Percentiles rank a stretch among this genome's conserved stretches.
Conservation (phyloP, 30 jellyfish, hydroid and myxozoan species). For the Pseudorhiza aurosa region DNA sequence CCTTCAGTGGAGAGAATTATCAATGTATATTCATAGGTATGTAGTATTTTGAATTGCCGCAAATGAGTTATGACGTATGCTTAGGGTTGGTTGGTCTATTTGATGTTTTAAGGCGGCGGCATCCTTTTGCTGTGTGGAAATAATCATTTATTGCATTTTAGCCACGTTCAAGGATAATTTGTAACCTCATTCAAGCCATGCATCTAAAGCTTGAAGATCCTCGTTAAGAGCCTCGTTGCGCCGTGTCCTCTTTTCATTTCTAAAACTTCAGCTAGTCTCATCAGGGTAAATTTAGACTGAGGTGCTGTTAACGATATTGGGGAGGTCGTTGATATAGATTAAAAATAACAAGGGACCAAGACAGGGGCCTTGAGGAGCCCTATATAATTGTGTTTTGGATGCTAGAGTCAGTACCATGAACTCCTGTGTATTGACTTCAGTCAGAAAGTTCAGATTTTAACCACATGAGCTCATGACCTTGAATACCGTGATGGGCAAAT, state of each 20-base stretch:
- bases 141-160: neutral
- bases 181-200: too few relatives aligned
- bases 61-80: neutral
- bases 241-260: neutral
- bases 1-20: neutral
- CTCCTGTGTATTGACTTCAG: conserved; percentile 14
- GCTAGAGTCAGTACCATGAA: conserved; percentile 9
- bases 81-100: too few relatives aligned
- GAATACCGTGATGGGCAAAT: neutral
- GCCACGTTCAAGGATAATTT: neutral
- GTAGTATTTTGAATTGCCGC: neutral
- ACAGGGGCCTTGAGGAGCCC: conserved; percentile 22
- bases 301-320: conserved; percentile 1
- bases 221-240: neutral
- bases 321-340: too few relatives aligned
- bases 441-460: conserved; percentile 8
- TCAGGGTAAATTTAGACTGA: neutral
- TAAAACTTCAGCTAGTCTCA: neutral
- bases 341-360: neutral
- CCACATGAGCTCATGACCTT: conserved; percentile 12
- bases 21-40: neutral
- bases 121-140: neutral
- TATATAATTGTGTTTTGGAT: neutral
- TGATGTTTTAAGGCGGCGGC: neutral
- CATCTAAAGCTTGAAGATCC: neutral